A percentile compares a stretch with the other conserved stretches of the same genome.
These are phyloP conservation scores for Cliona cf. orientalis DNA, from an alignment of 37 sponge, comb jelly and placozoan species.

Conservation along the genomic window DNA sequence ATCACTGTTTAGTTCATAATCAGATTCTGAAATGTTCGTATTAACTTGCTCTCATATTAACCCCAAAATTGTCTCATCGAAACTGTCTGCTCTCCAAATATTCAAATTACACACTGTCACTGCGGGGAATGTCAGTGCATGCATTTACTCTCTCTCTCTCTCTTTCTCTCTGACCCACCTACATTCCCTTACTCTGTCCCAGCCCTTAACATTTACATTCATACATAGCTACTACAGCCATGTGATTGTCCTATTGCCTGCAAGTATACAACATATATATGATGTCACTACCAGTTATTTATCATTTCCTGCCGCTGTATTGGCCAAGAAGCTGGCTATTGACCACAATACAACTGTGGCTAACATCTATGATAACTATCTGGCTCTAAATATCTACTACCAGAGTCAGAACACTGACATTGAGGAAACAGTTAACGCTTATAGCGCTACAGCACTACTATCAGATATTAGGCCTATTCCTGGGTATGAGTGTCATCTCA, in stretches of 20 bases:
- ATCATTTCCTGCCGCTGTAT: neutral
- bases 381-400: neutral
- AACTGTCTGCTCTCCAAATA: neutral
- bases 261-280: too few relatives aligned
- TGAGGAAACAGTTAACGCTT: neutral
- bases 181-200: too few relatives aligned
- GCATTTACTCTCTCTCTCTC: too few relatives aligned
- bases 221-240: too few relatives aligned
- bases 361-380: neutral
- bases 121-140: neutral
- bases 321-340: neutral
- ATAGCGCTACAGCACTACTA: constrained; percentile 21
- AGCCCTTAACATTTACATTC: too few relatives aligned
- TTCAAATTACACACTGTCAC: neutral
- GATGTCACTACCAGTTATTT: too few relatives aligned
- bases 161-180: too few relatives aligned
- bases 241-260: too few relatives aligned
- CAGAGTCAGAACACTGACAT: neutral
- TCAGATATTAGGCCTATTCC: constrained; percentile 59
- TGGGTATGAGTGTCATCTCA: too few relatives aligned
- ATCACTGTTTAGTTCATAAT: too few relatives aligned
- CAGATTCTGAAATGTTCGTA: too few relatives aligned
- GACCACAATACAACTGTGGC: neutral
- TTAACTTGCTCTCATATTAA: neutral
- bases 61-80: too few relatives aligned